Evolutionary conservation across 2,113 vertebrate species (phyloP).

Genomic region (Eclectus roratus): DNA sequence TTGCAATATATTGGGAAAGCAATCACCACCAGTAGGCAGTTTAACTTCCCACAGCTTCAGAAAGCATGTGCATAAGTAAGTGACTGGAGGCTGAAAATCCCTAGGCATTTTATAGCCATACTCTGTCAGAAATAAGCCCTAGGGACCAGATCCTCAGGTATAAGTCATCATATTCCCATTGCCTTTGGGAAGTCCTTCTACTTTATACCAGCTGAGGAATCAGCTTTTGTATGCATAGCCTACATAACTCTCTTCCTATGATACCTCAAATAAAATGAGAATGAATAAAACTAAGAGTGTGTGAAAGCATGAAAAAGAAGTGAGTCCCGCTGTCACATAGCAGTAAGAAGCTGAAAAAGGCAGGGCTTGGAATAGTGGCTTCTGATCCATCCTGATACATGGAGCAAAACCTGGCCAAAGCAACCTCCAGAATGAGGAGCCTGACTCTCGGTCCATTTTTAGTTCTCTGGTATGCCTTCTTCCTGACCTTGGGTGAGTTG

Average conservation of each 20-base stretch:
- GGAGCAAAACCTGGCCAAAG: not conserved
- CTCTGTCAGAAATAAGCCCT: not conserved
- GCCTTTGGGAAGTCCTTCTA: slow-evolving; percentile 11
- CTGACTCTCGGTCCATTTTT: not conserved
- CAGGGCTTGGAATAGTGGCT: not conserved
- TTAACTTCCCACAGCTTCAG: not conserved
- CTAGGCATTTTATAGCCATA: not conserved
- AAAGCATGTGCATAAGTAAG: slow-evolving; percentile 2
- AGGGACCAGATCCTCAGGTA: not conserved
- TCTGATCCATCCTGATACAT: not conserved
- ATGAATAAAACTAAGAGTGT: not conserved
- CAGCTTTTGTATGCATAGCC: not conserved
- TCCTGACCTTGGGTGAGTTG: slow-evolving; percentile 2
- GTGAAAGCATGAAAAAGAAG: not conserved
- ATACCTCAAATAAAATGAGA: not conserved
- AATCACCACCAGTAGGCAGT: slow-evolving; percentile 6
- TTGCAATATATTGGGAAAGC: slow-evolving; percentile 10
- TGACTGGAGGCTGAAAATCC: slow-evolving; percentile 28
- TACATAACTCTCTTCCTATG: not conserved
- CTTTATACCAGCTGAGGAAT: slow-evolving; percentile 10
- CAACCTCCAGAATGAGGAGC: not conserved
- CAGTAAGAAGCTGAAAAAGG: not conserved
- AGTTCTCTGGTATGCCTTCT: not conserved
- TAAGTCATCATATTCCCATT: not conserved
- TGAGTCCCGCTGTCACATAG: not conserved